These are phyloP conservation scores for Lontra canadensis DNA, from an alignment of 2,113 vertebrate genomes.

Conservation along the genomic window DNA sequence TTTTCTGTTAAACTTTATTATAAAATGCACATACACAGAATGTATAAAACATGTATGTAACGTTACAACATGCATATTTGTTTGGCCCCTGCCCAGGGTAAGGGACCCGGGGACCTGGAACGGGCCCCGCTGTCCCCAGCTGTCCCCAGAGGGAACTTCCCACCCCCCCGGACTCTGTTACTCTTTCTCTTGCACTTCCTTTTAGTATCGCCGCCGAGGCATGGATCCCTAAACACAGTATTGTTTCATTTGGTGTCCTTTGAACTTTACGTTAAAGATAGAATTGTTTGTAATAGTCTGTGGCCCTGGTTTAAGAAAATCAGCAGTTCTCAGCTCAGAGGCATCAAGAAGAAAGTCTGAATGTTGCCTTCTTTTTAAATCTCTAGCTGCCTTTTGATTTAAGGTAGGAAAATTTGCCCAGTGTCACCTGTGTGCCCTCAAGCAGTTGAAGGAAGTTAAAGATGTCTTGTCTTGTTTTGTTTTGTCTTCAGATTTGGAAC, in stretches of 20 bases:
- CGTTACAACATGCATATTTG: background rate
- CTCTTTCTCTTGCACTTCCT: background rate
- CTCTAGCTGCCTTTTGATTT: rapidly evolving
- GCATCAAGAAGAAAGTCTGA: background rate
- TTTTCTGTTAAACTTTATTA: background rate
- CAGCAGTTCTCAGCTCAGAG: too few species aligned
- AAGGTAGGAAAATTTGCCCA: background rate
- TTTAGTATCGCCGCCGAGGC: background rate
- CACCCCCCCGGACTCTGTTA: background rate
- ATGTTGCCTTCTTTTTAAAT: background rate
- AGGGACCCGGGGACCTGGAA: background rate
- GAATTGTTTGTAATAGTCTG: background rate
- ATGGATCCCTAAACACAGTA: rapidly evolving
- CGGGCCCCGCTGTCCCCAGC: rapidly evolving
- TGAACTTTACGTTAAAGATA: background rate
- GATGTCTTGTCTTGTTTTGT: background rate
- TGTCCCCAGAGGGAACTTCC: background rate
- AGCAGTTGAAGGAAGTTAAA: background rate
- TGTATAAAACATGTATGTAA: background rate
- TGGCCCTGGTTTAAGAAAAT: background rate
- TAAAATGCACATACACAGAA: too few species aligned
- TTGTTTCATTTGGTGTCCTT: background rate
- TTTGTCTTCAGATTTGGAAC: slow-evolving; percentile 93
- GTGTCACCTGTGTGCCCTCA: background rate
- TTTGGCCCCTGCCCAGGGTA: background rate